Base-by-base conservation (phyloP, 37 sponge, comb jelly and placozoan genomes). In the Amphimedon queenslandica region DNA sequence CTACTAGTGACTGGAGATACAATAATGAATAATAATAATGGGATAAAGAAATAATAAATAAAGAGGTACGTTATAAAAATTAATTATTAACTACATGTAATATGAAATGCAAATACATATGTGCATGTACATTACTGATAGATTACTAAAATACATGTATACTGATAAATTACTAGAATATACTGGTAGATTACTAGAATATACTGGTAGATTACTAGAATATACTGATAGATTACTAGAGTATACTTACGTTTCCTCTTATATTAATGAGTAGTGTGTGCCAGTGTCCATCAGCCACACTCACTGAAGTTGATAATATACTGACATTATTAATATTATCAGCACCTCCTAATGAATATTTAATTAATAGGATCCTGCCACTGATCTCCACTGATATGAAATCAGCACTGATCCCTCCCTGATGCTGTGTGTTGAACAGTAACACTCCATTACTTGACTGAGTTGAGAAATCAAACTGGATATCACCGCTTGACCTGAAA, bases 201-300 rank as follows among this genome's bases (percentile, higher is more conserved):
- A n/a, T n/a, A n/a, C n/a, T n/a, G 55, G 28, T 58, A 4, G 2
- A n/a, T n/a, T n/a, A n/a, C n/a, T 2, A 30, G 60, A 6, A 63
- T 0, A n/a, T n/a, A 25, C n/a, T n/a, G n/a, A n/a, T n/a, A n/a
- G n/a, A n/a, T n/a, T n/a, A n/a, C n/a, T n/a, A n/a, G n/a, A n/a
- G 23, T 16, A 23, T 41, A 43, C 28, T 32, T 47, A 86, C 86
- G 80, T 86, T 79, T 8, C 56, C 55, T 13, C 13, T 75, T 37
- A 66, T 79, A 1, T 58, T 56, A 37, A 86, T 69, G 31, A 20
- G 37, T 25, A 86, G 65, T 20, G 79, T 71, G 27, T 86, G 86
- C 80, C 80, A 86, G 1, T 38, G 32, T 18, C 86, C 86, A 79
- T 86, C 80, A 29, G 29, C 75, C 36, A 86, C 69, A 5, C 33